phyloP scores from a whole-genome alignment of 1,140 invertebrate species.

The Pseudomyrmex flavicornis region DNA sequence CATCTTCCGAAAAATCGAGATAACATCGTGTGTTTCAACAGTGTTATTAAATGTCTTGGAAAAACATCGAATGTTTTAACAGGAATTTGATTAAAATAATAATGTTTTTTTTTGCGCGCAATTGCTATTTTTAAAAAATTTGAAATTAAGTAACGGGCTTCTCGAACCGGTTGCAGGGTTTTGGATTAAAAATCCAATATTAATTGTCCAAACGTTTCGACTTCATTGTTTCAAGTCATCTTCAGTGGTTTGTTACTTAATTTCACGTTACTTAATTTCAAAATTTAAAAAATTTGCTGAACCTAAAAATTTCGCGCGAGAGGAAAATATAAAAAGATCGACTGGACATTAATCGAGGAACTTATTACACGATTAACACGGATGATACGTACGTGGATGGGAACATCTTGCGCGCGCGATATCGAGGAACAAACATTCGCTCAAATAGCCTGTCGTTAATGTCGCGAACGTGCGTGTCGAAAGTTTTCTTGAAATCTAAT shows the following conservation, averaged over 20 bases:
- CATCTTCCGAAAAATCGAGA: background rate
- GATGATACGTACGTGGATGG: background rate
- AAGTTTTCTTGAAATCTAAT: constrained; percentile 45
- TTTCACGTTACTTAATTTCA: too few relatives aligned
- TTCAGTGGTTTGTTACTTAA: too few relatives aligned
- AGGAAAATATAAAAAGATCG: background rate
- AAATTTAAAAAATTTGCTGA: background rate
- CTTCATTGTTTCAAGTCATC: too few relatives aligned
- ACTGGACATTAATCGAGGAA: background rate
- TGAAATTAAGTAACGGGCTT: background rate
- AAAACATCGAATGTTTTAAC: background rate
- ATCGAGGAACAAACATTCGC: background rate
- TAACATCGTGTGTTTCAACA: background rate
- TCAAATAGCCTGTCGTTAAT: constrained; percentile 14
- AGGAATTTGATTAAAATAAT: background rate
- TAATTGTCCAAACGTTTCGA: too few relatives aligned
- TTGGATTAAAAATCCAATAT: too few relatives aligned
- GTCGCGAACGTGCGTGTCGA: background rate
- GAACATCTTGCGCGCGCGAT: background rate
- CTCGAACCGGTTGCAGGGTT: too few relatives aligned
- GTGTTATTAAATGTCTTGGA: background rate
- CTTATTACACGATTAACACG: background rate
- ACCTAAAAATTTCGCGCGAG: background rate
- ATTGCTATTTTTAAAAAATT: background rate
- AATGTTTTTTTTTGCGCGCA: too few relatives aligned